Evolutionary conservation across 2,888 invertebrate species (phyloP).

Genomic region (Drosophila flavopinicola): DNA sequence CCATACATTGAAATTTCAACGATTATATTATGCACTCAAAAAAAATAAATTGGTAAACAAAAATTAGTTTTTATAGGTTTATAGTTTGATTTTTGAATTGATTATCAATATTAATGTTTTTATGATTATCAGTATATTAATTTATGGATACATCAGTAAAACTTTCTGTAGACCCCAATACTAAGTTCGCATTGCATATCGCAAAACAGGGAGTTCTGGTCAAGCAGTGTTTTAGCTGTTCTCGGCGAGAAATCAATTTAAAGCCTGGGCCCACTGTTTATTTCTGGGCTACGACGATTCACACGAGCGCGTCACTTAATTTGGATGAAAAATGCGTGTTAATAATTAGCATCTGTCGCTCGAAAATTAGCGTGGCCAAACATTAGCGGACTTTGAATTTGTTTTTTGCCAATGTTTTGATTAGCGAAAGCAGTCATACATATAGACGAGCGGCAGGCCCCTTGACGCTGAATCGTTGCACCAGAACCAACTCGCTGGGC

Average conservation of each 20-base stretch:
- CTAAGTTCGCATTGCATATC: neutral
- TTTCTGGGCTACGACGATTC: too few species aligned
- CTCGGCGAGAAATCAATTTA: too few species aligned
- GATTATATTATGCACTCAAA: too few species aligned
- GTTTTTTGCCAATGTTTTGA: slow-evolving; percentile 33
- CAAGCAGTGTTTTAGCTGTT: neutral
- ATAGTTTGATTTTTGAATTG: too few species aligned
- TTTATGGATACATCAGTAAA: too few species aligned
- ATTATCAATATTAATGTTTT: too few species aligned
- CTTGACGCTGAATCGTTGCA: slow-evolving; percentile 7
- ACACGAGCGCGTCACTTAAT: slow-evolving; percentile 8
- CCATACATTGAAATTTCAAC: too few species aligned
- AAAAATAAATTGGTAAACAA: too few species aligned
- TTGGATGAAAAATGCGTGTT: slow-evolving; percentile 1
- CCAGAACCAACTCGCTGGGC: neutral
- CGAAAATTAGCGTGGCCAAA: slow-evolving; percentile 19
- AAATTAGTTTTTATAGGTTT: too few species aligned
- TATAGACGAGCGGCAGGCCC: neutral
- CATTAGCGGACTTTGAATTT: slow-evolving; percentile 12
- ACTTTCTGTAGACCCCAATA: too few species aligned
- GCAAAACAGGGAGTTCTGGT: neutral
- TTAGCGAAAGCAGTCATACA: slow-evolving; percentile 11
- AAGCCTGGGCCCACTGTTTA: neutral
- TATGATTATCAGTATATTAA: too few species aligned
- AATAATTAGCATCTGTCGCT: slow-evolving; percentile 3